Evolutionary conservation across 2,113 vertebrate genomes (phyloP), one percentile per base, ranked within the genome.

Genomic region (Bufo bufo): DNA sequence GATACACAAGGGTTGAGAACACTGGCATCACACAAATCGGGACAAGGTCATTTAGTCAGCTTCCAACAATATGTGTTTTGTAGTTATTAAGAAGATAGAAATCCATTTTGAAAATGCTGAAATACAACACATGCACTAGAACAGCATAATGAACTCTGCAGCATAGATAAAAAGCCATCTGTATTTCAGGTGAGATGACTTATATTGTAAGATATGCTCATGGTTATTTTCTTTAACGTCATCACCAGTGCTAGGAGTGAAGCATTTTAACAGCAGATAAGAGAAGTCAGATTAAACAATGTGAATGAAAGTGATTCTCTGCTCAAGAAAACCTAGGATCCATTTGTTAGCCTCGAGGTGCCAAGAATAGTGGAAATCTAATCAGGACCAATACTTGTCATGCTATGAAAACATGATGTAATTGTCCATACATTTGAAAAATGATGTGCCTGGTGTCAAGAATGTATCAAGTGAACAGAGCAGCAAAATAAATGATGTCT

Each of bases 391-490:
- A 81, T 90, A 90, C 84, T 91, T 93, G 92, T 89, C 91, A 91
- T 90, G 91, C 82, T 92, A 87, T 92, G 87, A 91, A 93, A 94
- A 93, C 91, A 93, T 92, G 90, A 92, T 89, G 91, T 92, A 93
- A 92, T 91, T 93, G 91, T 92, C 92, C 90, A 93, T 92, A 90
- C 74, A 94, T 92, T 89, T 93, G 91, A 92, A 92, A 92, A 92
- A 93, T 91, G 0, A 89, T 91, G 91, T 92, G 91, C 65, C 87
- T 90, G n/a, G 0, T 92, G 92, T 94, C 92, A 93, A 91, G 91
- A 93, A 94, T 93, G 90, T 93, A 93, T 93, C 92, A 91, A 91
- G 91, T 90, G 87, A 92, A 93, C 92, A 89, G 93, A 92, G 91
- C 91, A 87, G 87, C 91, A 89, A 91, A 77, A 86, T 93, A 90